Conservation (phyloP, 2,797 vertebrate species). For the Sebastes steindachneri region DNA sequence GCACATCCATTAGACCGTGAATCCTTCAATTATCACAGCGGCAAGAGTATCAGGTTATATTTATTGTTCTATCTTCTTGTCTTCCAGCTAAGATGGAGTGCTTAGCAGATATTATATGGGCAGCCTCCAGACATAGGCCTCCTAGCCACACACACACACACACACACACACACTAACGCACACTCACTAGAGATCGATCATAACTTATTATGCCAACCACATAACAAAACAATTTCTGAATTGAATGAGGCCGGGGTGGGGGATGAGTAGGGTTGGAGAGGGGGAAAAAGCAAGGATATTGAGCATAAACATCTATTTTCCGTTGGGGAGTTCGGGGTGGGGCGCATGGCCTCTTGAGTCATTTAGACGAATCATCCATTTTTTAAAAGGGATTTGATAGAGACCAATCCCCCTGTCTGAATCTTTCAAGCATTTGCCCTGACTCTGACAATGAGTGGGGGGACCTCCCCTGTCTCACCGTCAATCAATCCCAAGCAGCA, state of each 20-base stretch:
- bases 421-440: constrained; percentile 45
- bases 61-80: constrained; percentile 54
- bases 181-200: constrained; percentile 62
- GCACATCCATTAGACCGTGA: constrained; percentile 55
- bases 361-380: constrained; percentile 77
- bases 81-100: constrained; percentile 54
- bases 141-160: neutral
- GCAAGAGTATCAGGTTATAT: constrained; percentile 48
- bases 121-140: constrained; percentile 36
- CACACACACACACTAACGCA: constrained; percentile 13
- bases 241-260: constrained; percentile 48
- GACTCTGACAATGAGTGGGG: constrained; percentile 29
- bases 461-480: constrained; percentile 25
- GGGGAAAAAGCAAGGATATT: constrained; percentile 48
- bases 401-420: constrained; percentile 55
- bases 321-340: constrained; percentile 35
- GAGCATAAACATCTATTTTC: constrained; percentile 77
- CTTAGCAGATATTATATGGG: constrained; percentile 62
- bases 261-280: constrained; percentile 15
- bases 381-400: constrained; percentile 74
- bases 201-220: constrained; percentile 72
- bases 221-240: constrained; percentile 78
- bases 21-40: constrained; percentile 58
- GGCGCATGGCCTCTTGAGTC: constrained; percentile 57
- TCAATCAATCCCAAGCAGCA: constrained; percentile 53